phyloP scores from a whole-genome alignment of 1,140 invertebrate species.

The Leucophenga varia region DNA sequence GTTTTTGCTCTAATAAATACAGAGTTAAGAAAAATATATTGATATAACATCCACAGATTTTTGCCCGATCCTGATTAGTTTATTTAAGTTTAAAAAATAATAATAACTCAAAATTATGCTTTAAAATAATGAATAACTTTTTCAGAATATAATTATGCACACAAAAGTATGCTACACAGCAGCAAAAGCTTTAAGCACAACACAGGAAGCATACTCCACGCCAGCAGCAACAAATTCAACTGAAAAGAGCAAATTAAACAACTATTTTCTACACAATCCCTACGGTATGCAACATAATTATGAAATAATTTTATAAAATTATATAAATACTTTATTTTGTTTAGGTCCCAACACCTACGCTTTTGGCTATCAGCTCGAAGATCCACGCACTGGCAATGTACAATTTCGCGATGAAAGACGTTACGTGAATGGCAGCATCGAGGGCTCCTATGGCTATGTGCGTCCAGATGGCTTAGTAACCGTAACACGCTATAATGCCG shows the following conservation, averaged over 20 bases:
- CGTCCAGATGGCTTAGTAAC: slow-evolving; percentile 64
- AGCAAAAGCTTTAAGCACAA: slow-evolving; percentile 12
- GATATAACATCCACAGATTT: too few species aligned
- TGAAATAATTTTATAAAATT: too few species aligned
- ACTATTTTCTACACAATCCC: slow-evolving; percentile 41
- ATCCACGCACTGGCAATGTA: slow-evolving; percentile 62
- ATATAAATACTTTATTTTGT: too few species aligned
- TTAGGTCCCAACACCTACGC: slow-evolving; percentile 65
- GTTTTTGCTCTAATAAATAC: too few species aligned
- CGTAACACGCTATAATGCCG: slow-evolving; percentile 64
- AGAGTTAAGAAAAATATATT: too few species aligned
- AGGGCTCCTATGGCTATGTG: slow-evolving; percentile 68
- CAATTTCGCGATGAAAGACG: slow-evolving; percentile 69
- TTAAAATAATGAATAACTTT: slow-evolving; percentile 2
- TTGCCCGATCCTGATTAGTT: too few species aligned
- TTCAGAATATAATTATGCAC: background rate
- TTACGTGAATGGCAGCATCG: slow-evolving; percentile 66
- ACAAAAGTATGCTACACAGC: slow-evolving; percentile 40
- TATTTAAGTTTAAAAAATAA: too few species aligned
- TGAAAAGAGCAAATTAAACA: slow-evolving; percentile 22
- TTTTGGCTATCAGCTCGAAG: slow-evolving; percentile 70
- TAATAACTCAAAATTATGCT: slow-evolving; percentile 23
- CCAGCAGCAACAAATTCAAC: slow-evolving; percentile 13
- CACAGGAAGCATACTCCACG: slow-evolving; percentile 20
- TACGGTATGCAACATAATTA: slow-evolving; percentile 36